Percentiles rank a stretch among this genome's conserved stretches.
phyloP scores from a whole-genome alignment of 2,113 vertebrate genomes.

The Bucco capensis region DNA sequence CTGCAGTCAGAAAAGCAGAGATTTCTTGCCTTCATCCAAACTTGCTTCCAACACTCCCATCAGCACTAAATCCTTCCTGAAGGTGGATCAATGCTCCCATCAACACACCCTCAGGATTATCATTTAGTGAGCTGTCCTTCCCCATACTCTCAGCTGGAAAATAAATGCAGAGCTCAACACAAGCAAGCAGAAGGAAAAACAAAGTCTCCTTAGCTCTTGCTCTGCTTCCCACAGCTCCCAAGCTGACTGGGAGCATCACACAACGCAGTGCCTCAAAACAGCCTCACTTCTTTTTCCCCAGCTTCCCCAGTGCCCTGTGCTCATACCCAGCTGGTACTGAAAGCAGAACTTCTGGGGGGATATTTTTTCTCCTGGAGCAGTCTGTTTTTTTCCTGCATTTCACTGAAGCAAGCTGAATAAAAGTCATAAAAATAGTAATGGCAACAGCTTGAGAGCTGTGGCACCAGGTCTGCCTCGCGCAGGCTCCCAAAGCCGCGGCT shows the following conservation, averaged over 20 bases:
- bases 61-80: neutral
- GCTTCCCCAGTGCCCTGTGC: neutral
- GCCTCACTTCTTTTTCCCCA: rapidly evolving
- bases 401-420: neutral
- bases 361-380: neutral
- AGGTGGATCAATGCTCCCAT: rapidly evolving
- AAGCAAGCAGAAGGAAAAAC: neutral
- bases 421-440: neutral
- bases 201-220: neutral
- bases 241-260: neutral
- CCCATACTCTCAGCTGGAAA: neutral
- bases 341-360: neutral
- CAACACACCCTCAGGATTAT: rapidly evolving
- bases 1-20: neutral
- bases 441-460: neutral
- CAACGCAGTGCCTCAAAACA: neutral
- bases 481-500: neutral
- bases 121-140: neutral
- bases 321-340: neutral
- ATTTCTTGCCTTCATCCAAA: neutral
- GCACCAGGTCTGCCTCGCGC: neutral
- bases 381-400: neutral
- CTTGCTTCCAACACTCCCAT: neutral
- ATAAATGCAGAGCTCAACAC: neutral
- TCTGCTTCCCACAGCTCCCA: rapidly evolving